Evolutionary conservation across 2,888 invertebrate species (phyloP), one percentile per base, ranked within the genome.

Genomic region (Lottia scabra): DNA sequence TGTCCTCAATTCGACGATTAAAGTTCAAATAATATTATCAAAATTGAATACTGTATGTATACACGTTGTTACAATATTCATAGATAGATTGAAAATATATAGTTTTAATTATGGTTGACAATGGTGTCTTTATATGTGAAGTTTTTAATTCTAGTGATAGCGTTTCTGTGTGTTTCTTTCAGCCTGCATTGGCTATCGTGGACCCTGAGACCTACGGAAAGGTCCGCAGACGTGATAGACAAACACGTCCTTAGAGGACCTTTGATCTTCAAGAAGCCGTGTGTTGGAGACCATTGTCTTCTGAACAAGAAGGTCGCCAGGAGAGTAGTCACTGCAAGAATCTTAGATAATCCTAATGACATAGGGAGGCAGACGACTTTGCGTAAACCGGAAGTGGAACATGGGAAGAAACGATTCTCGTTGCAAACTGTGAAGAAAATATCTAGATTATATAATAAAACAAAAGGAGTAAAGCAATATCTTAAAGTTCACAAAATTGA

Each of bases 41-140:
- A 6, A 38, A 38, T 38, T 38, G 5, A 8, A 8, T 8, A 38
- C n/a, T 38, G 10, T 38, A 38, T 30, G 5, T 2, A 38, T 10
- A 38, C 38, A 38, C 38, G 38, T 38, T 38, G 38, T 38, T 10
- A 38, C 3, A 38, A 38, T 38, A 38, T 10, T 38, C 38, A 38
- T 38, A 6, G 38, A 38, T 38, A 38, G 5, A 38, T 38, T 8
- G 30, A 30, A 30, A 30, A 5, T 30, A 30, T 30, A 30, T 30
- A 30, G 30, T 30, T 30, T 38, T 38, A 38, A 38, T 56, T 56
- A 23, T 56, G 27, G 45, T 48, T 27, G 48, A 48, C 46, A 38
- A 65, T 70, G 70, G 16, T 19, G 65, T 46, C 70, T 13, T 64
- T 70, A 26, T 70, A 70, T 65, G 26, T 30, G 27, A 70, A 48